Percentiles rank a stretch among this genome's conserved stretches.
phyloP scores from a whole-genome alignment of 2,797 vertebrate species.

The Gymnothorax reevesii region DNA sequence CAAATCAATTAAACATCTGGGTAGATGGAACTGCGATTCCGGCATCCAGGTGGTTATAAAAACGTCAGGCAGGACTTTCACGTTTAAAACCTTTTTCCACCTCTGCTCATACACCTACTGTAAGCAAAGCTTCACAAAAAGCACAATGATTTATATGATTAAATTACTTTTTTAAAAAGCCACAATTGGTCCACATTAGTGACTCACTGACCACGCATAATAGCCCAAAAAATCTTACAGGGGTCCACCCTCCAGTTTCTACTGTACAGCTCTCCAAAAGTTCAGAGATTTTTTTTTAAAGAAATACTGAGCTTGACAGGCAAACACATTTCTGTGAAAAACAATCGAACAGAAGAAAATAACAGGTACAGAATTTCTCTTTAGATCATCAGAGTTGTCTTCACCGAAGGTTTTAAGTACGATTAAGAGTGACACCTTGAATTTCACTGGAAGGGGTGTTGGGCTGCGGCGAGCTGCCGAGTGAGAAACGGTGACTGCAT shows the following conservation, averaged over 20 bases:
- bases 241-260: not conserved
- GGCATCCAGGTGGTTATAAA: too few species aligned
- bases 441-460: not conserved
- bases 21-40: too few species aligned
- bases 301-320: not conserved
- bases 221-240: not conserved
- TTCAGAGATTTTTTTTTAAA: not conserved
- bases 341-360: not conserved
- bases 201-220: not conserved
- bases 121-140: not conserved
- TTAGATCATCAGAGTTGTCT: not conserved
- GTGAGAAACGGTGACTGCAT: slow-evolving; percentile 19
- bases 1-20: too few species aligned
- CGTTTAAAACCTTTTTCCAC: too few species aligned
- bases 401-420: not conserved
- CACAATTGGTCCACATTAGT: not conserved
- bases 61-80: too few species aligned
- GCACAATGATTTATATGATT: not conserved
- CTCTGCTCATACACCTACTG: not conserved
- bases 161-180: not conserved
- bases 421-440: not conserved
- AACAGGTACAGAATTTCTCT: not conserved
- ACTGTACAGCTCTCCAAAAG: not conserved
- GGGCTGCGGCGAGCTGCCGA: not conserved
- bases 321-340: not conserved